phyloP scores from a whole-genome alignment of 2,113 vertebrate genomes.

The Beaufortia kweichowensis region DNA sequence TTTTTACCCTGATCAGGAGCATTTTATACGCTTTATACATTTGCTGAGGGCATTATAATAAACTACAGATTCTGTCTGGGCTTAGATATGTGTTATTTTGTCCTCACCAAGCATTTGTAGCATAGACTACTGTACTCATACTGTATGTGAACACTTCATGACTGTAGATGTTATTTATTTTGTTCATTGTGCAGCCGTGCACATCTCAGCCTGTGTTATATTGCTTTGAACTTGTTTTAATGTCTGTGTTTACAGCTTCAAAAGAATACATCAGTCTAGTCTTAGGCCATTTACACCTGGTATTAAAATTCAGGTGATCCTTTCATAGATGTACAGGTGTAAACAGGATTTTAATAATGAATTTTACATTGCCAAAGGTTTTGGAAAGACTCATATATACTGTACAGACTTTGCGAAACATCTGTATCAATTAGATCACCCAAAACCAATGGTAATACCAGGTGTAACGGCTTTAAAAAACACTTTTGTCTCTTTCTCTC shows the following conservation, averaged over 20 bases:
- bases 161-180: not conserved
- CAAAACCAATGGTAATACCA: not conserved
- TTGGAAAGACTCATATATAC: too few relatives aligned
- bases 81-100: conserved; percentile 31
- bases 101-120: conserved; percentile 37
- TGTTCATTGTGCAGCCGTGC: not conserved
- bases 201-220: not conserved
- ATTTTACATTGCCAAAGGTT: too few relatives aligned
- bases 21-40: conserved; percentile 14
- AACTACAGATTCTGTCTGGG: not conserved
- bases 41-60: conserved; percentile 41
- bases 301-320: conserved; percentile 9
- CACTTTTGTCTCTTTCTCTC: too few relatives aligned
- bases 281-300: not conserved
- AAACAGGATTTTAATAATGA: too few relatives aligned
- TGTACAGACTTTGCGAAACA: too few relatives aligned
- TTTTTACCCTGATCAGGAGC: conserved; percentile 10
- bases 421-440: too few relatives aligned
- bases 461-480: too few relatives aligned
- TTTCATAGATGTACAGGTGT: not conserved
- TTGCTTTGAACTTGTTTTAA: not conserved
- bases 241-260: not conserved
- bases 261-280: not conserved
- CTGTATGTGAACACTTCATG: conserved; percentile 7
- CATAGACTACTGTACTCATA: conserved; percentile 14